Percentiles rank a stretch among this genome's conserved stretches.
These are phyloP conservation scores for Cepaea nemoralis DNA, from an alignment of 1,140 invertebrate genomes.

Conservation along the genomic window DNA sequence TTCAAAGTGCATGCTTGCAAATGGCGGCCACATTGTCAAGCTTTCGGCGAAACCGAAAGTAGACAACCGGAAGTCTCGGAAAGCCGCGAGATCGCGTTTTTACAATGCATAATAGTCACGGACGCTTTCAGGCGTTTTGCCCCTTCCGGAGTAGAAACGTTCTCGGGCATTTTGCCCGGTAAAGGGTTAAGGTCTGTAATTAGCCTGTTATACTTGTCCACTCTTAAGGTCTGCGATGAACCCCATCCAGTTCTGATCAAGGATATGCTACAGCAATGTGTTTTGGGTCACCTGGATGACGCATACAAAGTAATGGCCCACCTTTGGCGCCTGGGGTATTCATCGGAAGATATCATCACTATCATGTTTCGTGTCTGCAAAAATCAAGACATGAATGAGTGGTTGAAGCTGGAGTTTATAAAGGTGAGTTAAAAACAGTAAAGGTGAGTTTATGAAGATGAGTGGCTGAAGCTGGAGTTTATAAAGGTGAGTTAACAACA, in stretches of 20 bases:
- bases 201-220: slow-evolving; percentile 22
- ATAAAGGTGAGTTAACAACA: slow-evolving; percentile 84
- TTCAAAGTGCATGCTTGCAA: too few species aligned
- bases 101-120: too few species aligned
- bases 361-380: slow-evolving; percentile 96
- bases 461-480: slow-evolving; percentile 87
- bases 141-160: too few species aligned
- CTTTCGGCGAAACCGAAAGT: too few species aligned
- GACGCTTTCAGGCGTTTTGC: too few species aligned
- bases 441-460: too few species aligned
- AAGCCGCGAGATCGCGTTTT: too few species aligned
- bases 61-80: too few species aligned
- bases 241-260: slow-evolving; percentile 95
- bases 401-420: slow-evolving; percentile 88
- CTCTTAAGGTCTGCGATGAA: slow-evolving; percentile 93
- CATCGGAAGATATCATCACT: slow-evolving; percentile 93
- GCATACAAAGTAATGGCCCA: slow-evolving; percentile 90
- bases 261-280: slow-evolving; percentile 91
- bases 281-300: slow-evolving; percentile 84
- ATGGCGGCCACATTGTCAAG: too few species aligned
- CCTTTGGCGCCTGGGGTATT: slow-evolving; percentile 93
- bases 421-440: too few species aligned
- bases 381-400: slow-evolving; percentile 84
- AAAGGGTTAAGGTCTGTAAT: too few species aligned
- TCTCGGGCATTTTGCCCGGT: too few species aligned